Base-by-base conservation (phyloP, 2,888 invertebrate genomes). In the Plutella xylostella region DNA sequence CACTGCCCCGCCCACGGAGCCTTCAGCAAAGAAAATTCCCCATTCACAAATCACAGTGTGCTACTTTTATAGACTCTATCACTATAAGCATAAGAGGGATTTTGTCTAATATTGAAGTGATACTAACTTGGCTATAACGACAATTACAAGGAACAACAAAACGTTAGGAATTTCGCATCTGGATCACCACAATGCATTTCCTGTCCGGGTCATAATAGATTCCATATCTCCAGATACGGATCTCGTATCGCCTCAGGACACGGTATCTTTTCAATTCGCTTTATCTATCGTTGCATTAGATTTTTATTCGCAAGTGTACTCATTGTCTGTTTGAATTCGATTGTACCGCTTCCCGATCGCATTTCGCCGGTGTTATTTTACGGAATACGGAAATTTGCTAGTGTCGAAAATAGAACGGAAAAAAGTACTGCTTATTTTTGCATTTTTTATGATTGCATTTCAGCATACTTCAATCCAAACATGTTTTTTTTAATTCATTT, bases 91-190 rank as follows among this genome's bases (percentile, higher is more conserved):
- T n/a, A n/a, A n/a, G n/a, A n/a, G n/a, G n/a, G n/a, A n/a, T n/a
- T n/a, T n/a, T n/a, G n/a, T n/a, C n/a, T n/a, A n/a, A n/a, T n/a
- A n/a, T n/a, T n/a, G n/a, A n/a, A n/a, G n/a, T n/a, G n/a, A n/a
- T n/a, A n/a, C n/a, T n/a, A n/a, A n/a, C n/a, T n/a, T n/a, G n/a
- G n/a, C n/a, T n/a, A n/a, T n/a, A n/a, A n/a, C n/a, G n/a, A n/a
- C n/a, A n/a, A n/a, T n/a, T n/a, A n/a, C n/a, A n/a, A n/a, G n/a
- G n/a, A n/a, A n/a, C n/a, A n/a, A n/a, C n/a, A n/a, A n/a, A n/a
- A n/a, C n/a, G n/a, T 17, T 7, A 63, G 77, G 82, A 72, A 82
- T 83, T 82, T 80, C 78, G 77, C 83, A 82, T 83, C 82, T 82
- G 82, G 68, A 65, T 54, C 57, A 58, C 58, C 54, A 79, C 79